phyloP scores from a whole-genome alignment of 2,888 invertebrate species.

The Pelosia muscerda region DNA sequence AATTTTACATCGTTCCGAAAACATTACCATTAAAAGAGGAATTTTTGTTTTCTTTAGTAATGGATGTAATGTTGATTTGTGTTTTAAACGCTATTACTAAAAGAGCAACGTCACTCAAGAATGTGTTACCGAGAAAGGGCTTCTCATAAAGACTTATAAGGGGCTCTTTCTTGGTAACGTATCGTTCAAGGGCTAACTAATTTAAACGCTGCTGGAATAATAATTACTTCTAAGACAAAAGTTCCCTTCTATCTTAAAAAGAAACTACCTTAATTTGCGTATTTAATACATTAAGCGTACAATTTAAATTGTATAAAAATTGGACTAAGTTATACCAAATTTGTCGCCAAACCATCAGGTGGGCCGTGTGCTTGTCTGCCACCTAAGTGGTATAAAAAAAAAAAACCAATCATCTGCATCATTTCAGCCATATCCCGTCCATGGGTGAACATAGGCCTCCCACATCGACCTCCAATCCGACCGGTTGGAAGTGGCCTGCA shows the following conservation, averaged over 20 bases:
- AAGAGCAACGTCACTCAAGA: not conserved
- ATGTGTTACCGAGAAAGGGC: not conserved
- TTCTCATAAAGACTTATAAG: not conserved
- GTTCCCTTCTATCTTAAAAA: not conserved
- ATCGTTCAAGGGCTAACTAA: not conserved
- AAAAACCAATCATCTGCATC: too few relatives aligned
- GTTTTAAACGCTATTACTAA: not conserved
- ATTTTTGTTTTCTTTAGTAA: not conserved
- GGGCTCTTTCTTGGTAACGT: not conserved
- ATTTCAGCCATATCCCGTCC: too few relatives aligned
- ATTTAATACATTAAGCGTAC: too few relatives aligned
- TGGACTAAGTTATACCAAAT: too few relatives aligned
- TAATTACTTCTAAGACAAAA: not conserved
- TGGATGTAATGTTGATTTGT: not conserved
- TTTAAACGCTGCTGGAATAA: not conserved
- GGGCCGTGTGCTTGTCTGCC: too few relatives aligned
- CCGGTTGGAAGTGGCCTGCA: too few relatives aligned
- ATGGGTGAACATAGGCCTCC: too few relatives aligned
- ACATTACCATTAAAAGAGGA: not conserved
- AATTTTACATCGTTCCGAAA: not conserved
- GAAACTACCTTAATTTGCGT: too few relatives aligned
- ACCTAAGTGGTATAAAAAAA: too few relatives aligned
- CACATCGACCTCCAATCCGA: too few relatives aligned
- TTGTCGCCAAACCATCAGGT: too few relatives aligned
- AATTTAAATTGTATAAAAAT: too few relatives aligned